phyloP scores from a whole-genome alignment of 2,797 vertebrate genomes.

The Scolopax rusticola region DNA sequence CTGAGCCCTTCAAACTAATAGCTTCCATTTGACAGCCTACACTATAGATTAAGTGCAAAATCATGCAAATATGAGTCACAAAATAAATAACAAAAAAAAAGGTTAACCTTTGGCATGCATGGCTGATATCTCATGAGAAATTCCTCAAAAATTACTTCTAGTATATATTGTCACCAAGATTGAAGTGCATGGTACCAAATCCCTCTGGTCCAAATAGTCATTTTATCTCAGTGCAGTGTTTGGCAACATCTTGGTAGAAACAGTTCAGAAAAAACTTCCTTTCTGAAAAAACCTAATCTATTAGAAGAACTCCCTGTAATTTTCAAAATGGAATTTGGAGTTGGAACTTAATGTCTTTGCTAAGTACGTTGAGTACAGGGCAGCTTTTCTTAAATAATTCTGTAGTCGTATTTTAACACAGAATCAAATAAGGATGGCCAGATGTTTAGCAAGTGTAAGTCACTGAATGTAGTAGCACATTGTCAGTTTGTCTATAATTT shows the following conservation, averaged over 20 bases:
- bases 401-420: background rate
- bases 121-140: slow-evolving; percentile 34
- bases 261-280: background rate
- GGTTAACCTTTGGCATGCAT: background rate
- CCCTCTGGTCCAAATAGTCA: background rate
- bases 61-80: slow-evolving; percentile 46
- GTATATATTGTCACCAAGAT: background rate
- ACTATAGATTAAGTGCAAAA: slow-evolving; percentile 39
- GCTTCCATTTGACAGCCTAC: slow-evolving; percentile 12
- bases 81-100: background rate
- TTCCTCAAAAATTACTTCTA: slow-evolving; percentile 25
- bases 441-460: background rate
- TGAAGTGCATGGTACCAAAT: slow-evolving; percentile 18
- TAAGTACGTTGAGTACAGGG: background rate
- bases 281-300: slow-evolving; percentile 50
- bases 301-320: slow-evolving; percentile 1
- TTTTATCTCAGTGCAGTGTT: background rate
- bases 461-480: background rate
- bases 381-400: background rate
- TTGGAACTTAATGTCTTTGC: background rate
- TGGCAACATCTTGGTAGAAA: slow-evolving; percentile 1
- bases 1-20: slow-evolving; percentile 38
- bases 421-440: background rate
- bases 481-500: background rate
- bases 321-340: slow-evolving; percentile 31